Evolutionary conservation across 2,797 vertebrate species (phyloP).

Genomic region (Falco rusticolus): DNA sequence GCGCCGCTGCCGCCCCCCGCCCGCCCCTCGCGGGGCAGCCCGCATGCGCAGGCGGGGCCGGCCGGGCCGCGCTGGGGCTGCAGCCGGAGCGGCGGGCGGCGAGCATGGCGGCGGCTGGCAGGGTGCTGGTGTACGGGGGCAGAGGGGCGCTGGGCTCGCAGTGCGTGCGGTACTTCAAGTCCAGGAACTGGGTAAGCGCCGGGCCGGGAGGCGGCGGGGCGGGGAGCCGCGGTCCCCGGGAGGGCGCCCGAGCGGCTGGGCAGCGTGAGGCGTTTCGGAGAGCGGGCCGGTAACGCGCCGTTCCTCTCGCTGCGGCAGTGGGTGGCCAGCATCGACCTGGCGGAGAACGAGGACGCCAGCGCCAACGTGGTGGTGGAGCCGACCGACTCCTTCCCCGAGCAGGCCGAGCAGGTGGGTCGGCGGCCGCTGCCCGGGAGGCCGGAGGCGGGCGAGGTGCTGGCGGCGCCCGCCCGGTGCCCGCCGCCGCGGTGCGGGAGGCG

Average conservation of each 20-base stretch:
- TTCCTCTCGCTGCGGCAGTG: slow-evolving; percentile 76
- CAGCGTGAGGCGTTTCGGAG: background rate
- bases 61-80: too few relatives aligned
- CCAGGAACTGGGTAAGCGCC: slow-evolving; percentile 86
- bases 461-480: too few relatives aligned
- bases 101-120: slow-evolving; percentile 57
- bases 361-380: slow-evolving; percentile 86
- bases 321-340: slow-evolving; percentile 92
- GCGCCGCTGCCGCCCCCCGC: background rate
- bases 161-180: slow-evolving; percentile 86
- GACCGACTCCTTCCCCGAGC: slow-evolving; percentile 87
- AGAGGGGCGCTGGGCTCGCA: slow-evolving; percentile 88
- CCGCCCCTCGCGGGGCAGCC: background rate
- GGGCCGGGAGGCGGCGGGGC: background rate
- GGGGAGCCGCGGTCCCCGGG: background rate
- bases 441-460: background rate
- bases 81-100: rapidly evolving
- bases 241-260: background rate
- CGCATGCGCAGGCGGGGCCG: background rate
- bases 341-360: slow-evolving; percentile 87
- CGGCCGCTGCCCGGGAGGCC: background rate
- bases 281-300: background rate
- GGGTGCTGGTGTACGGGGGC: slow-evolving; percentile 91
- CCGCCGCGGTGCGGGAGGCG: rapidly evolving
- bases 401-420: slow-evolving; percentile 88